Evolutionary conservation across 2,888 invertebrate species (phyloP), one percentile per base, ranked within the genome.

Genomic region (Spilosoma lubricipeda): DNA sequence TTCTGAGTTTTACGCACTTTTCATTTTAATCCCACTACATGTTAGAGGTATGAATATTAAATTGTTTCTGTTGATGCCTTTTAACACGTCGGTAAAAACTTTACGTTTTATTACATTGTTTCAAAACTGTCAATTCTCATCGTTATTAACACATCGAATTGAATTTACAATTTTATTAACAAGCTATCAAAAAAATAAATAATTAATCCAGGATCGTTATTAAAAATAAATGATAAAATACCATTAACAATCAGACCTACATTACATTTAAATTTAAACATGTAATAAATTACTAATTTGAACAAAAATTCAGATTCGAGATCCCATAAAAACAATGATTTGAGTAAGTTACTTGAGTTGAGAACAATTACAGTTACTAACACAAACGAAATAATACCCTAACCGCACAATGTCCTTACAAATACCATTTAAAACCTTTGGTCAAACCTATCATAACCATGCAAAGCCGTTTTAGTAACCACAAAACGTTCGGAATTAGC

Each of bases 1-100:
- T 86, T 93, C 79, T 82, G 86, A 85, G 93, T 94, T 94, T 92
- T 91, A 92, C 92, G 94, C 92, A 89, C 90, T 93, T 93, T 93
- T 93, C 93, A 90, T 93, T 93, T 93, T 93, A 94, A 93, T 94
- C 92, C 91, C 72, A 87, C 90, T 88, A 85, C 86, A 72, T 77
- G 77, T 78, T 80, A 74, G 74, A 79, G 63, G 73, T 78, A 78
- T 79, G 77, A 76, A 82, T 83, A 79, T 75, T 77, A 73, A 79
- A 56, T 63, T 27, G 48, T 67, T 48, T 67, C 23, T 33, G 23
- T 33, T 48, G 33, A 11, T 48, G 33, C 13, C 13, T 18, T 67
- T 67, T 67, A 4, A 23, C 1, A 67, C 27, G 71, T 65, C 59
- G 52, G 52, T 67, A 69, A 74, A 45, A 69, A 70, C 71, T 66